Percentiles rank a stretch among this genome's conserved stretches.
These are phyloP conservation scores for Phrynosoma platyrhinos DNA, from an alignment of 2,113 vertebrate species.

Conservation along the genomic window DNA sequence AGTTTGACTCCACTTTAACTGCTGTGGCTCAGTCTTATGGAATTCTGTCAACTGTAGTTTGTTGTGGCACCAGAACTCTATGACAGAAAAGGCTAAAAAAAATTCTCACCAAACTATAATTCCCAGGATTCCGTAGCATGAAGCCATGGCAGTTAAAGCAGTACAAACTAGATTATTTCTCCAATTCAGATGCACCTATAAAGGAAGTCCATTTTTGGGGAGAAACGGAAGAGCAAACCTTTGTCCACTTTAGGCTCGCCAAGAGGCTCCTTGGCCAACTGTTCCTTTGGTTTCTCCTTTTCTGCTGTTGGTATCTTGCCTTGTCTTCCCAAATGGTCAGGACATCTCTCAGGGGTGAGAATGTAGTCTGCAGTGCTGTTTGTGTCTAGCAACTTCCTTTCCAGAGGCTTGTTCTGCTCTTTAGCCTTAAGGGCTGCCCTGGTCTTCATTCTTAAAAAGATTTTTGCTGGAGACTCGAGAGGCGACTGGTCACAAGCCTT, in stretches of 20 bases:
- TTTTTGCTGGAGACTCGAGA: constrained; percentile 48
- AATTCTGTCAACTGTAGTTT: too few relatives aligned
- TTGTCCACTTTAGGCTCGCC: fast-evolving
- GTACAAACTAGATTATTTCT: too few relatives aligned
- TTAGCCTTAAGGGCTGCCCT: not conserved
- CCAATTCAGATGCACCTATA: too few relatives aligned
- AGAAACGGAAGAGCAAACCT: not conserved
- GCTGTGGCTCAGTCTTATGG: too few relatives aligned
- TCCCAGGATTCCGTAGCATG: too few relatives aligned
- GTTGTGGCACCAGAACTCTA: too few relatives aligned
- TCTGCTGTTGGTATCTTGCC: fast-evolving
- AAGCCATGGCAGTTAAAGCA: too few relatives aligned
- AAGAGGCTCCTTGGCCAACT: fast-evolving
- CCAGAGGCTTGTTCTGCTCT: fast-evolving
- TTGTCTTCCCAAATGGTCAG: fast-evolving
- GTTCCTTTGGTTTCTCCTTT: fast-evolving
- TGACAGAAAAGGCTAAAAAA: too few relatives aligned
- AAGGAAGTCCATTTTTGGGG: too few relatives aligned
- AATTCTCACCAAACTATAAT: too few relatives aligned
- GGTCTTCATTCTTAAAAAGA: constrained; percentile 60
- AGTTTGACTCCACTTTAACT: too few relatives aligned
- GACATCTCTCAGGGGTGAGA: not conserved
- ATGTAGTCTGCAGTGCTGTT: not conserved
- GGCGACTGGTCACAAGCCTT: not conserved
- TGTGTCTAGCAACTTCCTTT: fast-evolving